Evolutionary conservation across 2,113 vertebrate species (phyloP).

Genomic region (Gobius niger): DNA sequence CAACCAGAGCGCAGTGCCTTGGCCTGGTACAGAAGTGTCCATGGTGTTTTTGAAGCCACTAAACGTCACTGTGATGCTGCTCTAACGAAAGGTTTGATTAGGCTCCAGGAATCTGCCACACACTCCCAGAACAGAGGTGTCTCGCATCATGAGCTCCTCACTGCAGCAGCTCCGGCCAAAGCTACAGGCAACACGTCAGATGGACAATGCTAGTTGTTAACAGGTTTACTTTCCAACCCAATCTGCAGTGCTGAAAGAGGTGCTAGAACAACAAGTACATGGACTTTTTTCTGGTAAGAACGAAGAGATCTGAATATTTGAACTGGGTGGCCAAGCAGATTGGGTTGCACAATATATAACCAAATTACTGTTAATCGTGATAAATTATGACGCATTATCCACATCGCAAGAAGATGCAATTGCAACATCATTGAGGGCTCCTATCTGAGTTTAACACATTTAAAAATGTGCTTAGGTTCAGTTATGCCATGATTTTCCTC

Average conservation of each 20-base stretch:
- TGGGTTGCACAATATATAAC: conserved; percentile 6
- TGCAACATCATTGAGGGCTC: too few species aligned
- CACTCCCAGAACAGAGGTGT: neutral
- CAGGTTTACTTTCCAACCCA: conserved; percentile 1
- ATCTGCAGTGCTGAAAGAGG: neutral
- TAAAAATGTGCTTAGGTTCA: too few species aligned
- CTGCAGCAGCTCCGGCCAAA: neutral
- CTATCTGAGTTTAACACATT: too few species aligned
- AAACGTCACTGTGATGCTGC: neutral
- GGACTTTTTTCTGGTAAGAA: neutral
- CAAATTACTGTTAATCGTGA: neutral
- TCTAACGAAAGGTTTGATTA: neutral
- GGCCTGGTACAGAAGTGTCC: neutral
- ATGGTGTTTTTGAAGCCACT: conserved; percentile 1
- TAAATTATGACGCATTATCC: neutral
- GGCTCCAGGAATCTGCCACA: conserved; percentile 5
- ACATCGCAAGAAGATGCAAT: neutral
- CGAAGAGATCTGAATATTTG: neutral
- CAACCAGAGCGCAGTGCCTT: neutral
- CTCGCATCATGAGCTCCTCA: neutral
- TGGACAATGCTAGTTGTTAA: neutral
- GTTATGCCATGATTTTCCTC: too few species aligned
- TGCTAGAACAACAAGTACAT: neutral
- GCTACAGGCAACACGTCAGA: conserved; percentile 4
- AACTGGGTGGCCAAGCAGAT: neutral